Evolutionary conservation across 2,113 vertebrate species (phyloP).

Genomic region (Parotia lawesii): DNA sequence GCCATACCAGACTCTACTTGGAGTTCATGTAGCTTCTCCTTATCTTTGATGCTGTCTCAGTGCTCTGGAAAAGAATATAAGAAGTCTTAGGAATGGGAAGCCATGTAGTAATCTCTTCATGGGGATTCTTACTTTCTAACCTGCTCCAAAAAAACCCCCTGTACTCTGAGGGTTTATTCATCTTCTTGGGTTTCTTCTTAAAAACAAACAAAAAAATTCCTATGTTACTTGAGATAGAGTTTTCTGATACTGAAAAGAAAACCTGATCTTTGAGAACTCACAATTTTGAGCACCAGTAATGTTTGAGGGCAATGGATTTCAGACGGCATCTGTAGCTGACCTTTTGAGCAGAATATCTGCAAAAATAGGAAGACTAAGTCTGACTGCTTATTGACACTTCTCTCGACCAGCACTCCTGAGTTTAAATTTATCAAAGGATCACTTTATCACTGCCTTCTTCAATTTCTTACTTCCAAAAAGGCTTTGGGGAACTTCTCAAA

Average conservation of each 20-base stretch:
- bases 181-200: neutral
- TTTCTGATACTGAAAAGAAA: neutral
- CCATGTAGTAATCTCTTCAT: neutral
- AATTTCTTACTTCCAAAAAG: neutral
- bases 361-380: neutral
- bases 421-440: neutral
- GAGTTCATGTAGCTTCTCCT: neutral
- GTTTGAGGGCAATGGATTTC: neutral
- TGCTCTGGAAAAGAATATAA: neutral
- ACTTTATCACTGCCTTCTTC: neutral
- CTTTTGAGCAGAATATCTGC: neutral
- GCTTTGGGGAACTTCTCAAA: neutral
- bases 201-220: neutral
- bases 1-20: neutral
- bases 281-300: neutral
- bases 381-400: neutral
- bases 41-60: neutral
- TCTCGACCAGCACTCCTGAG: neutral
- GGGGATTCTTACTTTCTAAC: neutral
- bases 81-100: neutral
- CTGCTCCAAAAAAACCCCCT: neutral
- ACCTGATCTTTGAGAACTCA: neutral
- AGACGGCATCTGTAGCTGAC: neutral
- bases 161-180: neutral
- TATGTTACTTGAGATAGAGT: neutral